Base-by-base conservation (phyloP, 2,113 vertebrate species). In the Myxocyprinus asiaticus region DNA sequence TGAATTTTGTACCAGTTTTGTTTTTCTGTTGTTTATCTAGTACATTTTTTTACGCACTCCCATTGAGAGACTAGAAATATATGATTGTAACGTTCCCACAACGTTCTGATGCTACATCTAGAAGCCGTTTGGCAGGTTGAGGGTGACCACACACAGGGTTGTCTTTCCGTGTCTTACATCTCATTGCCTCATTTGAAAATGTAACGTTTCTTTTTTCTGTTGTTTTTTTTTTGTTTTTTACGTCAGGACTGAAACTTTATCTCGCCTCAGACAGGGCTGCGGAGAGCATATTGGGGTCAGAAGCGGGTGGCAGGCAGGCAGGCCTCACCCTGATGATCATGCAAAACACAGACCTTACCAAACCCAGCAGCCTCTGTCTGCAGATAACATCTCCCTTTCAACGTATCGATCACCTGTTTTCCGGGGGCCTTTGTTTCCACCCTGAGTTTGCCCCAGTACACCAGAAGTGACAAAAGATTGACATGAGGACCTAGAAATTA, bases 311-410 rank as follows among this genome's bases (percentile, higher is more conserved):
- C 91, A 90, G 86, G 87, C 88, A 88, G 88, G 76, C 81, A 87
- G 67, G 90, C 91, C 88, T 81, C 82, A 11, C 77, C 67, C 75
- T 78, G 62, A 63, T 44, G 64, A 76, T 51, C 71, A 76, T 64
- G 74, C 47, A 64, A 76, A 55, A 76, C 50, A 63, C 70, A 65
- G 68, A 65, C 50, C 42, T 56, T 72, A 92, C 72, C 85, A 89
- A 91, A 88, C 90, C 82, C 89, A 88, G 90, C 88, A 87, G 86
- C 85, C 85, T 82, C 89, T 88, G 90, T 90, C 91, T 90, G 89
- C 86, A 15, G 95, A 96, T 95, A 94, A 90, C 90, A 95, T 95
- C 93, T 92, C 14, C 56, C 64, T 59, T 93, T 91, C 90, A 91
- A 93, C 91, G 93, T 94, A 93, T 88, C 89, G 91, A 94, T 93